A percentile compares a stretch with the other conserved stretches of the same genome.
Conservation (phyloP, 2,113 vertebrate species). For the Nothoprocta pentlandii region DNA sequence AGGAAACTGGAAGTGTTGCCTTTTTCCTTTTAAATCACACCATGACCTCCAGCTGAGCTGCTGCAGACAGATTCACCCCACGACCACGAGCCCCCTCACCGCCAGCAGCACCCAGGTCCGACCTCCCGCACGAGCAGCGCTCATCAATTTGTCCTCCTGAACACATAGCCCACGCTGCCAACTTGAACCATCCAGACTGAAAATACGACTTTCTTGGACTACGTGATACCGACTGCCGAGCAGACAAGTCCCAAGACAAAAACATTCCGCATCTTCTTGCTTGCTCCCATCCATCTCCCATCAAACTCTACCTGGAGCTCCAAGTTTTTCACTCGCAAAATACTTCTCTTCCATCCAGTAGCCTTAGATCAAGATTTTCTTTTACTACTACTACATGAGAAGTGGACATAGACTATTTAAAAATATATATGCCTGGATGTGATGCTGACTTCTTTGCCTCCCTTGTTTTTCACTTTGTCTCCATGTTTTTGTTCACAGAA, state of each 20-base stretch:
- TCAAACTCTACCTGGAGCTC: neutral
- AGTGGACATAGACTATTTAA: neutral
- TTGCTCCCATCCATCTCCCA: neutral
- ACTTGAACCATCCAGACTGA: neutral
- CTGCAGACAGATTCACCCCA: neutral
- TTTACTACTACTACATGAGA: neutral
- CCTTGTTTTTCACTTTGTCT: neutral
- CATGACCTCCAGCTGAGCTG: slow-evolving; percentile 8
- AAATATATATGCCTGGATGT: neutral
- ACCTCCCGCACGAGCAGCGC: neutral
- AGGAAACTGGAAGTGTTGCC: neutral
- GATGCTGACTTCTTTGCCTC: neutral
- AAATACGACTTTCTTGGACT: slow-evolving; percentile 14
- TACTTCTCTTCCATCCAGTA: neutral
- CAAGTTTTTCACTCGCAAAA: neutral
- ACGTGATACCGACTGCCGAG: neutral
- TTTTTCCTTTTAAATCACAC: neutral
- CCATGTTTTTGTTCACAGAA: neutral
- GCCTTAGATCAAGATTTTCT: neutral
- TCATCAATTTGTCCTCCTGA: slow-evolving; percentile 9
- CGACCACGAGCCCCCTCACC: neutral
- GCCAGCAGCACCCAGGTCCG: neutral
- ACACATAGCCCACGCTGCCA: neutral
- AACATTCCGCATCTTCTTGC: neutral
- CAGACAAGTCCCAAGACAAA: neutral